A percentile compares a stretch with the other conserved stretches of the same genome.
Evolutionary conservation across 1,140 invertebrate genomes (phyloP).

Genomic region (Anastrepha obliqua): DNA sequence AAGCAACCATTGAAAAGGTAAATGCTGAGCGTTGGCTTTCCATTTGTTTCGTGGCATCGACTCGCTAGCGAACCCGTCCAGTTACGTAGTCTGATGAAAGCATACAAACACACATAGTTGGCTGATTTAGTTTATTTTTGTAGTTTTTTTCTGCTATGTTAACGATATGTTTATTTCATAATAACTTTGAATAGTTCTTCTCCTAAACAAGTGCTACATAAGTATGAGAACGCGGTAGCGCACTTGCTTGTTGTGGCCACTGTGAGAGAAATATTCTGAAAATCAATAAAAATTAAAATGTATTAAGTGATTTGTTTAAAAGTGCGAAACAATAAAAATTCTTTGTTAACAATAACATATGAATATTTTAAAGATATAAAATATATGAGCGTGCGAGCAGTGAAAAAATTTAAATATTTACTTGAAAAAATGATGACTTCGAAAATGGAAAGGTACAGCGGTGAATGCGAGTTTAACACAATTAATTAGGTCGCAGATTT

Average conservation of each 20-base stretch:
- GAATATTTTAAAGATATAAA: neutral
- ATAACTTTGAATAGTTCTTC: constrained; percentile 2
- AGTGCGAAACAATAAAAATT: constrained; percentile 30
- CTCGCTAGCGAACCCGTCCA: neutral
- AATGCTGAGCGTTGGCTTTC: neutral
- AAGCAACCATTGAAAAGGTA: neutral
- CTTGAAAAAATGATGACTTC: neutral
- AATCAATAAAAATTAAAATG: neutral
- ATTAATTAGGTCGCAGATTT: neutral
- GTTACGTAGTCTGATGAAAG: constrained; percentile 14
- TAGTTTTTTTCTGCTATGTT: neutral
- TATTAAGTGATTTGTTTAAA: constrained; percentile 6
- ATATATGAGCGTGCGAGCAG: neutral
- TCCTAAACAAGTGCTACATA: neutral
- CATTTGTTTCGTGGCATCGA: neutral
- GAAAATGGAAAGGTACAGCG: neutral
- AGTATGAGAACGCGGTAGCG: neutral
- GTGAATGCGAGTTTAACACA: neutral
- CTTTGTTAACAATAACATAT: neutral
- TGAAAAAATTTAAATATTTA: constrained; percentile 22
- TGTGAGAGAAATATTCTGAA: neutral
- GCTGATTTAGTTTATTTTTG: constrained; percentile 20
- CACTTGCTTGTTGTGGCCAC: neutral
- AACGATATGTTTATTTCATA: constrained; percentile 38
- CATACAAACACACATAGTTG: neutral